These are phyloP conservation scores for Poliocrania exsul DNA, from an alignment of 2,797 vertebrate genomes.

Conservation along the genomic window DNA sequence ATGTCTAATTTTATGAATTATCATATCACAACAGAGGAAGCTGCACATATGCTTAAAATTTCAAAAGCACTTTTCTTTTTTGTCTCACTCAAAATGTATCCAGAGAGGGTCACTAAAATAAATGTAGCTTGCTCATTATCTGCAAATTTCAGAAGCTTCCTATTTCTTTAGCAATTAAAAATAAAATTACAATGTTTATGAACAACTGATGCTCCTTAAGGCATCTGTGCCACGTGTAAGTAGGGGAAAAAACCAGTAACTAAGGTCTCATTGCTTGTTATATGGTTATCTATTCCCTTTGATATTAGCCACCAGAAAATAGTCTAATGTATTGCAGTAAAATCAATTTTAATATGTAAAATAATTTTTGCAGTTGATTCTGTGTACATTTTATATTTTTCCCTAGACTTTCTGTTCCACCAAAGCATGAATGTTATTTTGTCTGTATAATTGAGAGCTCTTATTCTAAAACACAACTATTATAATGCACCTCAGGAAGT, in stretches of 20 bases:
- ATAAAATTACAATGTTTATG: not conserved
- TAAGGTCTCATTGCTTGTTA: not conserved
- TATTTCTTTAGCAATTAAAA: not conserved
- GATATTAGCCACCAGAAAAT: not conserved
- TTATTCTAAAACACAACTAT: constrained; percentile 57
- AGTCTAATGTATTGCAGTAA: not conserved
- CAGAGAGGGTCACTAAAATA: not conserved
- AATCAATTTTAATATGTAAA: constrained; percentile 1
- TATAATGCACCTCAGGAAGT: not conserved
- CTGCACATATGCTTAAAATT: constrained; percentile 7
- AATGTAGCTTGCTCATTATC: not conserved
- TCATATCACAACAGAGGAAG: constrained; percentile 37
- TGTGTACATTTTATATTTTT: constrained; percentile 21
- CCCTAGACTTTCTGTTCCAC: constrained; percentile 19
- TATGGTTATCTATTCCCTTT: not conserved
- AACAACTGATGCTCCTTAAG: not conserved
- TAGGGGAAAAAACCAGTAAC: not conserved
- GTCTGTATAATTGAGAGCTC: constrained; percentile 56
- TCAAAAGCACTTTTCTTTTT: constrained; percentile 23
- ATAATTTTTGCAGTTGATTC: not conserved
- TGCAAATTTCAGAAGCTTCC: not conserved
- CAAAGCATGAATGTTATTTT: constrained; percentile 63
- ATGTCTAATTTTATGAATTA: constrained; percentile 42
- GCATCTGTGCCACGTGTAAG: not conserved
- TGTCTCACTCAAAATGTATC: not conserved